Percentiles rank a stretch among this genome's conserved stretches.
Evolutionary conservation across 2,113 vertebrate genomes (phyloP).

Genomic region (Heloderma charlesbogerti): DNA sequence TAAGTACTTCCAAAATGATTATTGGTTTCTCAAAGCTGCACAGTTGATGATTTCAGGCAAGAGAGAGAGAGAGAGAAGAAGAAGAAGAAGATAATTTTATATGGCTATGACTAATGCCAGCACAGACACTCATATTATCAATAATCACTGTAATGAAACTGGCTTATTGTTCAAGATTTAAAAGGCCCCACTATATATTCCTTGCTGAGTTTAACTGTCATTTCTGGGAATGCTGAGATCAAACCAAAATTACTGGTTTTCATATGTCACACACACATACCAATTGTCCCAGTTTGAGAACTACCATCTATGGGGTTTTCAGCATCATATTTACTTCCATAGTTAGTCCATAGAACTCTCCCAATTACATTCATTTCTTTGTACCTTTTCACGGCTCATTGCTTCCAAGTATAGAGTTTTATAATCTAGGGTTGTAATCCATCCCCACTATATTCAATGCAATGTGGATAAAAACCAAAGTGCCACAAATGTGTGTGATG

Average conservation of each 20-base stretch:
- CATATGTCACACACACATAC: conserved; percentile 25
- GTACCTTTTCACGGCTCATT: not conserved
- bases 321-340: not conserved
- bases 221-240: conserved; percentile 63
- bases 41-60: conserved; percentile 50
- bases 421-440: conserved; percentile 3
- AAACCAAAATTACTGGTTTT: conserved; percentile 50
- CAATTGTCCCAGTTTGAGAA: not conserved
- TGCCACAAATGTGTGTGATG: not conserved
- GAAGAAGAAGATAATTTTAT: conserved; percentile 59
- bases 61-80: not conserved
- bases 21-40: conserved; percentile 52
- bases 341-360: not conserved
- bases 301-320: conserved; percentile 37
- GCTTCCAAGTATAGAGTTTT: conserved; percentile 28
- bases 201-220: conserved; percentile 39
- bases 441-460: not conserved
- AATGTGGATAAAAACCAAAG: not conserved
- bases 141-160: conserved; percentile 61
- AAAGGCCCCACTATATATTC: conserved; percentile 39
- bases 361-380: conserved; percentile 12
- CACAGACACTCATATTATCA: conserved; percentile 53
- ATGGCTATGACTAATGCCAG: conserved; percentile 49
- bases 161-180: conserved; percentile 53
- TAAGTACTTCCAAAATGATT: conserved; percentile 62